Evolutionary conservation across 2,888 invertebrate species (phyloP).

Genomic region (Blera fallax): DNA sequence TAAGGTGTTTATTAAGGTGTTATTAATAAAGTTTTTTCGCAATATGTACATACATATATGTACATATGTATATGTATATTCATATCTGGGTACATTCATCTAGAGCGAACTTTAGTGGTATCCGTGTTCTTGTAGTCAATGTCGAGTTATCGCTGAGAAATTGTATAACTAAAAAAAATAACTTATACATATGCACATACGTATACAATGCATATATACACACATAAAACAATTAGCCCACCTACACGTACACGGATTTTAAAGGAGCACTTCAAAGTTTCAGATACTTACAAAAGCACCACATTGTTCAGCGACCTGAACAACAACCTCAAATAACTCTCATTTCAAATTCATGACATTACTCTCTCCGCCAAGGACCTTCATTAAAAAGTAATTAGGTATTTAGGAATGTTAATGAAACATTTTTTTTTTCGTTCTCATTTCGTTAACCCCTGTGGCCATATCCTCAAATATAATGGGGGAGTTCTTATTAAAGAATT

Average conservation of each 20-base stretch:
- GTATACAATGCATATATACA: background rate
- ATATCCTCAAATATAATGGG: background rate
- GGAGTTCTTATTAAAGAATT: slow-evolving; percentile 26
- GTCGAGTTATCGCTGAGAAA: no score
- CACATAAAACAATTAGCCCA: background rate
- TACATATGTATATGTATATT: no score
- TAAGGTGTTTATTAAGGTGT: no score
- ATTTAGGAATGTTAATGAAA: slow-evolving; percentile 21
- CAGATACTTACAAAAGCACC: background rate
- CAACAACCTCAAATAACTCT: background rate
- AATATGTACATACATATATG: no score
- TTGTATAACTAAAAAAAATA: no score
- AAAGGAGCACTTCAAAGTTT: background rate
- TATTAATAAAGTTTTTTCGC: no score
- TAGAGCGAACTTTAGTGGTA: no score
- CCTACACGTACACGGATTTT: background rate
- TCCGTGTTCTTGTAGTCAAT: no score
- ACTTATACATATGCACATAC: no score
- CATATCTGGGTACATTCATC: no score
- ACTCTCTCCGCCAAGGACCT: background rate
- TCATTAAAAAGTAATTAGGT: slow-evolving; percentile 42
- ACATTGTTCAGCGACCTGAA: background rate
- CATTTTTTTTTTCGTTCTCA: background rate
- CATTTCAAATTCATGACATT: slow-evolving; percentile 4
- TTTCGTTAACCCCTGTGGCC: background rate